phyloP scores from a whole-genome alignment of 2,113 vertebrate species.

The Jaculus jaculus region DNA sequence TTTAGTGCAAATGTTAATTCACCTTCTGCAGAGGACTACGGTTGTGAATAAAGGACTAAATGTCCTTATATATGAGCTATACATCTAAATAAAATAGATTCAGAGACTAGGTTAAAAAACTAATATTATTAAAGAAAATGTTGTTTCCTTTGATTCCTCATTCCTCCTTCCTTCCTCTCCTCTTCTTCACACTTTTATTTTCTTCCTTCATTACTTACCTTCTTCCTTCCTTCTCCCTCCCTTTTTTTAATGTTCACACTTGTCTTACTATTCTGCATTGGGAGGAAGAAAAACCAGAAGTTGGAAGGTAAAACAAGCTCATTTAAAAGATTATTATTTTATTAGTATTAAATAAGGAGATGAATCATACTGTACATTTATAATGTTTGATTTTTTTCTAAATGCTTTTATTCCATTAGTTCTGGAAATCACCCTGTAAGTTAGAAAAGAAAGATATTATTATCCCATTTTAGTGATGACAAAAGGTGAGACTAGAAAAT shows the following conservation, averaged over 20 bases:
- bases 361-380: conserved; percentile 51
- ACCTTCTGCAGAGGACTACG: background rate
- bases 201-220: too few species aligned
- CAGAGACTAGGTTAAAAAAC: background rate
- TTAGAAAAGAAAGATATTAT: conserved; percentile 58
- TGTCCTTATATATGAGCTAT: background rate
- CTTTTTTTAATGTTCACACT: background rate
- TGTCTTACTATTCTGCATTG: background rate
- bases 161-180: background rate
- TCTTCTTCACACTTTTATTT: background rate
- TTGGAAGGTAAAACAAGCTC: conserved; percentile 26
- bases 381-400: conserved; percentile 53
- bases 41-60: background rate
- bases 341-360: conserved; percentile 52
- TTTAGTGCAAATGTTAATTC: background rate
- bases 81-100: background rate
- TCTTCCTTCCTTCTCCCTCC: background rate
- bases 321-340: conserved; percentile 60
- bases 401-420: conserved; percentile 58
- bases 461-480: conserved; percentile 47
- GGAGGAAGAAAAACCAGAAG: background rate
- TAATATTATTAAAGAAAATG: background rate
- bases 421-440: conserved; percentile 39
- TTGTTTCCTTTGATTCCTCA: background rate
- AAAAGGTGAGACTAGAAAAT: conserved; percentile 60